phyloP scores from a whole-genome alignment of 2,113 vertebrate species.

The Pipra filicauda region DNA sequence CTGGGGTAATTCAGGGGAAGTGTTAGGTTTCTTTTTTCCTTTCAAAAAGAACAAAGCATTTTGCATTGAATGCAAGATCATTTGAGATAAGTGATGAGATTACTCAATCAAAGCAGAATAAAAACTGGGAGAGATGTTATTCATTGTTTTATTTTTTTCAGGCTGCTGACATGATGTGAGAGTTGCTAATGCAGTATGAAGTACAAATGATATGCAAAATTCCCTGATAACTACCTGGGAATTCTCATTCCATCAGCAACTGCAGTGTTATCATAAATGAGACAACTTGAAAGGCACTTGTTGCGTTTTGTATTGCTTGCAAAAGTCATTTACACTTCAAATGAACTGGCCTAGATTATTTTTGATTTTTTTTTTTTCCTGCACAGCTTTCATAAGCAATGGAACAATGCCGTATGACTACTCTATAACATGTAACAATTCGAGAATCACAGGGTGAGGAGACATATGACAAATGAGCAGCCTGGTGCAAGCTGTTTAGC shows the following conservation, averaged over 20 bases:
- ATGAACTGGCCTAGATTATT: conserved; percentile 44
- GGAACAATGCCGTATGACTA: conserved; percentile 17
- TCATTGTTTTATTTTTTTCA: background rate
- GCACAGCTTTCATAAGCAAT: conserved; percentile 1
- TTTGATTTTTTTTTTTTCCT: background rate
- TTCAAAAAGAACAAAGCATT: background rate
- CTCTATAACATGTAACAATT: background rate
- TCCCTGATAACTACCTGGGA: conserved; percentile 14
- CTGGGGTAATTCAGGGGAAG: background rate
- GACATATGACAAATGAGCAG: conserved; percentile 30
- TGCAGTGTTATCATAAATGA: conserved; percentile 36
- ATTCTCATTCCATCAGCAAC: conserved; percentile 16
- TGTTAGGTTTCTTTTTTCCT: background rate
- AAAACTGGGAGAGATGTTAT: background rate
- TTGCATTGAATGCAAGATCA: background rate
- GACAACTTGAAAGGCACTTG: conserved; percentile 45
- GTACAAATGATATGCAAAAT: conserved; percentile 28
- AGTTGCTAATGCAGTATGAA: conserved; percentile 12
- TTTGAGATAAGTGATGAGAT: background rate
- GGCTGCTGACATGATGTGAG: conserved; percentile 7
- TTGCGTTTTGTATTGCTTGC: conserved; percentile 38
- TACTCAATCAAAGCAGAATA: conserved; percentile 7
- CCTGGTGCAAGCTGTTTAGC: conserved; percentile 2
- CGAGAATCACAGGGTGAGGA: conserved; percentile 13
- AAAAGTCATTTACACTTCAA: conserved; percentile 56